Evolutionary conservation across 2,797 vertebrate species (phyloP), one percentile per base, ranked within the genome.

Genomic region (Acanthis flammea): DNA sequence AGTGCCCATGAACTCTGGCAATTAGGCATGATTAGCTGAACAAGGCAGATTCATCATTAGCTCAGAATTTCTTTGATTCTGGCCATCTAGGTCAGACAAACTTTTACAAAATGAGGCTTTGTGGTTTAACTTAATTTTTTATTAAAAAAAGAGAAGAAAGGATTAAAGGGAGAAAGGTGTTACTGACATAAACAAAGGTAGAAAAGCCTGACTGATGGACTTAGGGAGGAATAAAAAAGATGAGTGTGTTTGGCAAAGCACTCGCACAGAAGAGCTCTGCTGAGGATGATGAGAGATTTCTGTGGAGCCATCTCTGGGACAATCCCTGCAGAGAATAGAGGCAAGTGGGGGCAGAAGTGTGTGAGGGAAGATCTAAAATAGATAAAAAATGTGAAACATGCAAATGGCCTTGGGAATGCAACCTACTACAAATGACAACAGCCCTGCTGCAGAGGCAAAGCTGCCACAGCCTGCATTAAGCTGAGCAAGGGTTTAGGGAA

Each of bases 251-350:
- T 86, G 65, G 48, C 55, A 95, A 76, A 94, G 63, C 71, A 23
- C 28, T 84, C 0, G 0, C 37, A 66, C 14, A 51, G 70, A 78
- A 88, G 62, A 84, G 11, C 44, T 83, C 61, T 68, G 47, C 61
- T 67, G 55, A 53, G 41, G 44, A 48, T 33, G 77, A 70, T 79
- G 75, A 88, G 72, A 76, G 75, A 80, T 70, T 92, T 89, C 72
- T 88, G 35, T 60, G 63, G 50, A 77, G 65, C 48, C 55, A 79
- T 39, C 60, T 63, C 83, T 3, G 4, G 61, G 61, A 95, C 77
- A 86, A 92, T 92, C 71, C 80, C 78, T 93, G 83, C 79, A 82
- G 88, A 75, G 83, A 92, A 81, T 23, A 87, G 67, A 95, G 72
- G 54, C 2, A 16, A 60, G 78, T n/a, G 53, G 42, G 54, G 47